Evolutionary conservation across 2,888 invertebrate genomes (phyloP).

Genomic region (Eurytoma californica): DNA sequence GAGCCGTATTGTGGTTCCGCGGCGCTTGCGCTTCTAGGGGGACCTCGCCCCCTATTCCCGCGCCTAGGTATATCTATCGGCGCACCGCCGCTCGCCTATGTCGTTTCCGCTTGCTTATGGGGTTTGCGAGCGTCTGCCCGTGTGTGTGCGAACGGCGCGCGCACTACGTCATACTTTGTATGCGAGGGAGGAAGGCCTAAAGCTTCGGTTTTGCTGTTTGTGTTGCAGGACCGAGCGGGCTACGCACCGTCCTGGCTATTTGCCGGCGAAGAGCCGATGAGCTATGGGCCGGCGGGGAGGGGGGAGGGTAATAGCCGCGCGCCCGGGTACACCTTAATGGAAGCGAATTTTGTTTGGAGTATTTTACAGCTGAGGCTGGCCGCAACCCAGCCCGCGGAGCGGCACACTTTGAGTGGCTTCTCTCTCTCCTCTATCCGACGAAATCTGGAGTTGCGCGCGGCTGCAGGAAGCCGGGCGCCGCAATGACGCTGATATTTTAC

Average conservation of each 20-base stretch:
- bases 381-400: neutral
- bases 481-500: slow-evolving; percentile 14
- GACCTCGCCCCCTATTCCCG: neutral
- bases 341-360: slow-evolving; percentile 48
- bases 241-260: slow-evolving; percentile 31
- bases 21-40: neutral
- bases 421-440: neutral
- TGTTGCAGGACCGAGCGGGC: slow-evolving; percentile 18
- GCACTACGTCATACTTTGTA: slow-evolving; percentile 44
- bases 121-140: neutral
- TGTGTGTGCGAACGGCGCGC: neutral
- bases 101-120: slow-evolving; percentile 43
- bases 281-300: neutral
- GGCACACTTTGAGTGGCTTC: too few relatives aligned
- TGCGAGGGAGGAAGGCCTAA: slow-evolving; percentile 30
- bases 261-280: slow-evolving; percentile 22
- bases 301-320: too few relatives aligned
- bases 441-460: neutral
- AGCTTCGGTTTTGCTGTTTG: slow-evolving; percentile 38
- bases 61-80: neutral
- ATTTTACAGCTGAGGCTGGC: slow-evolving; percentile 35
- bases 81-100: neutral
- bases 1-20: neutral
- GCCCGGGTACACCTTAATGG: slow-evolving; percentile 37
- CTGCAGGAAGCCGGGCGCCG: neutral